phyloP scores from a whole-genome alignment of 2,888 invertebrate species.

The Minunthozetes semirufus region DNA sequence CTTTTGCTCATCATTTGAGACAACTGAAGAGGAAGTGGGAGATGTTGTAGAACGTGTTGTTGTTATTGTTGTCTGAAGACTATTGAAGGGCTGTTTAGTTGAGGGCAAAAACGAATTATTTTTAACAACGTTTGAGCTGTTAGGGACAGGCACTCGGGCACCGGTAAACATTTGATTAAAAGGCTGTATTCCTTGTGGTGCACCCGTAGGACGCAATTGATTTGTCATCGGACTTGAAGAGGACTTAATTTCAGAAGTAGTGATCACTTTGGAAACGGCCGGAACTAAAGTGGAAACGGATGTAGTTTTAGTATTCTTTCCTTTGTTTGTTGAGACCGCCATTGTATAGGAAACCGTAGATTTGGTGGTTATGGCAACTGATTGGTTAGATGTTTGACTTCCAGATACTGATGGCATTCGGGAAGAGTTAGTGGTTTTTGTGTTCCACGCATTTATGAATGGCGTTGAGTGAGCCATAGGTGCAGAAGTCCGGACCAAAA shows the following conservation, averaged over 20 bases:
- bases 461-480: not conserved
- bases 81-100: not conserved
- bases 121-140: not conserved
- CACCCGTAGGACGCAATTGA: not conserved
- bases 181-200: not conserved
- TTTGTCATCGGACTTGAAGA: not conserved
- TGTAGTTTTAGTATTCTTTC: constrained; percentile 39
- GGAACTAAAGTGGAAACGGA: constrained; percentile 19
- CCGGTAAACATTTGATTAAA: constrained; percentile 7
- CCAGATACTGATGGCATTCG: constrained; percentile 1
- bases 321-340: constrained; percentile 43
- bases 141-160: not conserved
- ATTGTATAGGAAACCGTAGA: constrained; percentile 44
- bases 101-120: not conserved
- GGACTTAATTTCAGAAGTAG: constrained; percentile 36
- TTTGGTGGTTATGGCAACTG: not conserved
- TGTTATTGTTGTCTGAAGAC: not conserved
- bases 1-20: not conserved
- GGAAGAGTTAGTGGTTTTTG: not conserved
- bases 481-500: not conserved
- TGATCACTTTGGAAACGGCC: constrained; percentile 43
- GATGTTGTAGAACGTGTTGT: not conserved
- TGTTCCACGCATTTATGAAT: not conserved
- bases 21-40: not conserved
- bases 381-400: too few species aligned